Conservation (phyloP, 2,113 vertebrate genomes). For the Channa argus region DNA sequence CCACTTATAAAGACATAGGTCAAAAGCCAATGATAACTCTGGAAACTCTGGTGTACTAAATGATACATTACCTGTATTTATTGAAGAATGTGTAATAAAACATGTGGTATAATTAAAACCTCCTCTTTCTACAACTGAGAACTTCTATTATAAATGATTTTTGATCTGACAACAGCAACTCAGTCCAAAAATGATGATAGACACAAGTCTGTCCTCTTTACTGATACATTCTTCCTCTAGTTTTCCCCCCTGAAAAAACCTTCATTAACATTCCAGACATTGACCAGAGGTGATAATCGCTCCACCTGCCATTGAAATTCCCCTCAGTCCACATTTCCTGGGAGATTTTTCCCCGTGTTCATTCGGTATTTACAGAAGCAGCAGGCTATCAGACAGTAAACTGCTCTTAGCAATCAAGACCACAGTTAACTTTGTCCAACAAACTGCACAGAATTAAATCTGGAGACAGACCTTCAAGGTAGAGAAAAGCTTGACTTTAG, state of each 20-base stretch:
- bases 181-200: background rate
- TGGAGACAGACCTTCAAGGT: conserved; percentile 8
- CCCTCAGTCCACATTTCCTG: conserved; percentile 40
- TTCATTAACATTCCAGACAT: conserved; percentile 51
- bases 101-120: background rate
- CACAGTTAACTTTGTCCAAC: conserved; percentile 46
- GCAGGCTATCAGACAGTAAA: conserved; percentile 49
- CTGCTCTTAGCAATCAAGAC: conserved; percentile 44
- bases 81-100: too few species aligned
- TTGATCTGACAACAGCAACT: background rate
- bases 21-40: too few species aligned
- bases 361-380: conserved; percentile 60
- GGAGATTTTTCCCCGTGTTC: conserved; percentile 55
- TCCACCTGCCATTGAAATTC: conserved; percentile 54
- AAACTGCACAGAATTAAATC: conserved; percentile 42
- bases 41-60: too few species aligned
- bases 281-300: conserved; percentile 38
- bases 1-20: too few species aligned
- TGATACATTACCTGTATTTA: too few species aligned
- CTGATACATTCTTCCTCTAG: conserved; percentile 10
- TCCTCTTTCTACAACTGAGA: background rate
- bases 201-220: conserved; percentile 5
- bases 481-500: conserved; percentile 19
- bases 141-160: background rate
- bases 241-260: conserved; percentile 31